Conservation (phyloP, 2,113 vertebrate species). For the Pollimyrus isidori region DNA sequence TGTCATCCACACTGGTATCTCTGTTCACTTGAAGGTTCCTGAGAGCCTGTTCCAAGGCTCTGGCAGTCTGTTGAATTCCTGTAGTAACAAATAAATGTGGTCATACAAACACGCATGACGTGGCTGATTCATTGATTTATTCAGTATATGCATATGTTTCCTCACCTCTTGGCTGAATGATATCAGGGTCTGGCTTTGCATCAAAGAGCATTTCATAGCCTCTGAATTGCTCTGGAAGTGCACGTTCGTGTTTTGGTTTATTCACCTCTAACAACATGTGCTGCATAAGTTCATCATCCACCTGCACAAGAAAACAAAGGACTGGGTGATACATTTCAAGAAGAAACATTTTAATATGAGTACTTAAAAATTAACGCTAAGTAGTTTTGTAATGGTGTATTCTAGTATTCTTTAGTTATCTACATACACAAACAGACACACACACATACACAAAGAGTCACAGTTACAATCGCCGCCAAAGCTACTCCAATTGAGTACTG, state of each 20-base stretch:
- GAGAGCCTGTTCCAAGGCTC: conserved; percentile 58
- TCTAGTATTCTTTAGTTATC: background rate
- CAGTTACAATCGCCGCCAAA: background rate
- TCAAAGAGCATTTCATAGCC: conserved; percentile 54
- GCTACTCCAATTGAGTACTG: background rate
- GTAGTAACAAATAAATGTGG: conserved; percentile 16
- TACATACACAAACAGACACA: background rate
- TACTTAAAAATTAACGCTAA: background rate
- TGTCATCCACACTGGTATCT: conserved; percentile 55
- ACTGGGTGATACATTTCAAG: background rate
- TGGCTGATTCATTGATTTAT: background rate
- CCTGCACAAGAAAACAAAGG: conserved; percentile 28
- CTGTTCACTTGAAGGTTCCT: conserved; percentile 57
- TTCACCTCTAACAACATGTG: conserved; percentile 19
- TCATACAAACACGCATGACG: background rate
- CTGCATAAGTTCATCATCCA: conserved; percentile 28
- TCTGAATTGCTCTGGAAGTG: conserved; percentile 38
- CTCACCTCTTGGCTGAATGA: conserved; percentile 59
- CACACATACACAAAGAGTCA: background rate
- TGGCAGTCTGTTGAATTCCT: conserved; percentile 73
- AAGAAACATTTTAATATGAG: background rate
- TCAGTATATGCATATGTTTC: background rate
- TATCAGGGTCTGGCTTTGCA: conserved; percentile 44
- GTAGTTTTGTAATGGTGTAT: background rate
- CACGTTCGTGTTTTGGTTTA: conserved; percentile 25